phyloP scores from a whole-genome alignment of 53 echinoderm and acorn worm genomes.

The Henricia sp. region DNA sequence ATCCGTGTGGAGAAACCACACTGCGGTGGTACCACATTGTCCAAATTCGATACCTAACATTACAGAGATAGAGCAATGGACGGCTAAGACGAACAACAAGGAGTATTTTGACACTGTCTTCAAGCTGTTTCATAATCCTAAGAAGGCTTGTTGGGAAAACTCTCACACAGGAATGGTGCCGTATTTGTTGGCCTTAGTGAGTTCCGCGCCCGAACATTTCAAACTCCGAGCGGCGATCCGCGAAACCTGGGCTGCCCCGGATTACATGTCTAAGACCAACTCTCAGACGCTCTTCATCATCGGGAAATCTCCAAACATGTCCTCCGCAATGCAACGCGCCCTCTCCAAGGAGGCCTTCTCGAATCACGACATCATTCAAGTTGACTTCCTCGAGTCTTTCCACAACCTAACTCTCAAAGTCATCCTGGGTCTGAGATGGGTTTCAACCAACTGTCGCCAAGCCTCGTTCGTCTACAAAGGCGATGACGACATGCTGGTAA shows the following conservation, averaged over 20 bases:
- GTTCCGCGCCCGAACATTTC: conserved; percentile 75
- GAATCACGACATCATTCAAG: conserved; percentile 77
- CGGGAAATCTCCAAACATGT: conserved; percentile 64
- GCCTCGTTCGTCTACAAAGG: conserved; percentile 86
- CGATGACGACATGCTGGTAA: conserved; percentile 96
- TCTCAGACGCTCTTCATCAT: conserved; percentile 82
- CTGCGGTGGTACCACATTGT: conserved; percentile 56
- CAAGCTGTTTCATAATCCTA: conserved; percentile 66
- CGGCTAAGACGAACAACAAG: conserved; percentile 64
- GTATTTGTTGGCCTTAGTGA: conserved; percentile 77
- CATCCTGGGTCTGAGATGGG: conserved; percentile 82
- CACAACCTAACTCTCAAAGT: conserved; percentile 95
- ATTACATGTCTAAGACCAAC: conserved; percentile 66
- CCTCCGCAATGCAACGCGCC: conserved; percentile 44
- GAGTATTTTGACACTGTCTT: conserved; percentile 63
- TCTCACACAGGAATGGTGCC: conserved; percentile 34
- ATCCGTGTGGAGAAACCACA: conserved; percentile 80
- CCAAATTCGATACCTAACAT: conserved; percentile 72
- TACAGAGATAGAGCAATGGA: conserved; percentile 80
- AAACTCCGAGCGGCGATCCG: conserved; percentile 84
- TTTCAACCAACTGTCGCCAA: conserved; percentile 62
- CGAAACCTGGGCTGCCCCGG: conserved; percentile 76
- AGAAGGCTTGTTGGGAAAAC: conserved; percentile 53
- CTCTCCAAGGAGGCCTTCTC: conserved; percentile 53
- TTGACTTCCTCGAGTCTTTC: conserved; percentile 85